Conservation (phyloP, 2,797 vertebrate species). For the Esox masquinongy region DNA sequence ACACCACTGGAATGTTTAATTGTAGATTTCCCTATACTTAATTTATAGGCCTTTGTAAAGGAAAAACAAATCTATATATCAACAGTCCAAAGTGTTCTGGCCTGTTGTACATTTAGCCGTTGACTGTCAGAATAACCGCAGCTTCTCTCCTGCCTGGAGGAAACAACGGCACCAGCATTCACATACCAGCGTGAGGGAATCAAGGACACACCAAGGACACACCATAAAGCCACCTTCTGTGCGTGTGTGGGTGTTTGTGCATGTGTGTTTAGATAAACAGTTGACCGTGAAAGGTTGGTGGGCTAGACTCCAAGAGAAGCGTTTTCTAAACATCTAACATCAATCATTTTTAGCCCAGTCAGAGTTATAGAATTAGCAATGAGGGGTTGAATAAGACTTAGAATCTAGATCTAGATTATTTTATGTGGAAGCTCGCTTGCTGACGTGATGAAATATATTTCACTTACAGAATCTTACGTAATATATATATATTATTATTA, state of each 20-base stretch:
- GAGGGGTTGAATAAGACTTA: too few species aligned
- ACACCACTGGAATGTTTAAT: background rate
- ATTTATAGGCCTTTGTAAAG: background rate
- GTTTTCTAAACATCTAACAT: background rate
- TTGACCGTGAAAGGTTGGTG: background rate
- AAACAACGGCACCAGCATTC: conserved; percentile 10
- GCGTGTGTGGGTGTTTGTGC: conserved; percentile 5
- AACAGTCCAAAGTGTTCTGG: background rate
- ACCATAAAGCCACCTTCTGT: conserved; percentile 14
- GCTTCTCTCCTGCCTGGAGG: background rate
- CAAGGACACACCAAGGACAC: conserved; percentile 78
- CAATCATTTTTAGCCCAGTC: background rate
- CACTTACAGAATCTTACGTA: background rate
- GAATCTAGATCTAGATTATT: background rate
- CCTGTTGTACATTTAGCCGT: conserved; percentile 31
- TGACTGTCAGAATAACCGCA: conserved; percentile 22
- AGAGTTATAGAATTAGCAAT: background rate
- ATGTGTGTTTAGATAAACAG: background rate
- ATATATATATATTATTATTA: background rate
- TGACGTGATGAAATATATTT: background rate
- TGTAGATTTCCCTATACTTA: background rate
- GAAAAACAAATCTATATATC: background rate
- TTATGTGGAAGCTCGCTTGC: background rate
- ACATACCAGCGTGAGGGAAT: conserved; percentile 43
- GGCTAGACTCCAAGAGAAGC: background rate